Evolutionary conservation across 2,113 vertebrate species (phyloP), one percentile per base, ranked within the genome.

Genomic region (Zosterops borbonicus): DNA sequence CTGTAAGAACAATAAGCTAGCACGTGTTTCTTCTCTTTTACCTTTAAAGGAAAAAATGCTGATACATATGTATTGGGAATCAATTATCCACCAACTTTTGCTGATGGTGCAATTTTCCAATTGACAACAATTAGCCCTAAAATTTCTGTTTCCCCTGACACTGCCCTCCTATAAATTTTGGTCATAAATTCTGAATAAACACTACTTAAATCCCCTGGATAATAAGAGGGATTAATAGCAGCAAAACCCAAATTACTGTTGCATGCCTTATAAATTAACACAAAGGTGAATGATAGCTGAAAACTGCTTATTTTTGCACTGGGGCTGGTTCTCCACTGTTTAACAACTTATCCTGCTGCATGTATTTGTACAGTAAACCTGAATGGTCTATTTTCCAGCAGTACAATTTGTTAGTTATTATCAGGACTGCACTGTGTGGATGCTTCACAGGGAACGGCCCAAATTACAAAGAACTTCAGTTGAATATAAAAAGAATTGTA

Each of bases 61-160:
- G 81, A 93, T n/a, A 44, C 73, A 56, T 5, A 7, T 17, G n/a
- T 65, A 60, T 94, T 83, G 78, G 63, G 71, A 93, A 69, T 78
- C 83, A 73, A 86, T 89, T 90, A 62, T 50, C 75, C 83, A 47
- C 23, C 64, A 79, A 14, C 42, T 89, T 94, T 37, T 96, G 88
- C 93, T 89, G 71, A 86, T 67, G 35, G 15, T 92, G 86, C 92
- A 83, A 35, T 93, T 96, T 93, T 44, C 74, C 77, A 84, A 69
- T 93, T 85, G 89, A 84, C 56, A 91, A 41, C 59, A 92, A 94
- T 96, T 95, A 89, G 59, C 81, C 68, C 60, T 74, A 75, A 84
- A 87, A 88, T 59, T 89, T 79, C 46, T 46, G 19, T 85, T 74
- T 76, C 86, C 70, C 63, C 12, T 77, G 87, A 81, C 46, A 37